Evolutionary conservation across 2,113 vertebrate species (phyloP).

Genomic region (Tetraodon nigroviridis): DNA sequence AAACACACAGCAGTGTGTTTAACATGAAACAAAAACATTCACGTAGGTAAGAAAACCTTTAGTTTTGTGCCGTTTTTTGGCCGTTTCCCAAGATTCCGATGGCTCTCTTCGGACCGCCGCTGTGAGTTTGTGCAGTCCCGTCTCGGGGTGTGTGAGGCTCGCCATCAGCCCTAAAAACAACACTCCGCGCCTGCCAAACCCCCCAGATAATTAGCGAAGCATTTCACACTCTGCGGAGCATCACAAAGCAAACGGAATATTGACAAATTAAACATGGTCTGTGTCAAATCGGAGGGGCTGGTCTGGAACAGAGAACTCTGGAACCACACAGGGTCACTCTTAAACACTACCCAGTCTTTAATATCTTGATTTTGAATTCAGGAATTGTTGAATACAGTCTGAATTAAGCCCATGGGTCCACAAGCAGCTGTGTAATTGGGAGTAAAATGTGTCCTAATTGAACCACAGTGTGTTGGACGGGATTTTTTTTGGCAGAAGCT

Average conservation of each 20-base stretch:
- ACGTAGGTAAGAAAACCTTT: slow-evolving; percentile 37
- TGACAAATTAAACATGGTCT: slow-evolving; percentile 51
- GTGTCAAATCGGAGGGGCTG: slow-evolving; percentile 7
- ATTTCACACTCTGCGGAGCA: slow-evolving; percentile 73
- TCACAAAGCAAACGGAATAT: slow-evolving; percentile 67
- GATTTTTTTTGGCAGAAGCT: slow-evolving; percentile 21
- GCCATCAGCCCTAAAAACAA: slow-evolving; percentile 69
- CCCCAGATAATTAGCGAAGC: slow-evolving; percentile 71
- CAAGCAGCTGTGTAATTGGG: slow-evolving; percentile 16
- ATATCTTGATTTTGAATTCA: slow-evolving; percentile 32
- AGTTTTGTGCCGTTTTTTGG: slow-evolving; percentile 34
- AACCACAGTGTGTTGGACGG: slow-evolving; percentile 28
- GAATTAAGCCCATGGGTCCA: slow-evolving; percentile 11
- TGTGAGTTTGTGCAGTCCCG: slow-evolving; percentile 61
- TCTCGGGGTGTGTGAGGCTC: slow-evolving; percentile 62
- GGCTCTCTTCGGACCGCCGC: slow-evolving; percentile 51
- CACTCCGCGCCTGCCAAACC: slow-evolving; percentile 63
- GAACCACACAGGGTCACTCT: slow-evolving; percentile 37
- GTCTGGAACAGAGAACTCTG: slow-evolving; percentile 28
- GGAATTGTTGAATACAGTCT: slow-evolving; percentile 32
- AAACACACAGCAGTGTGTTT: slow-evolving; percentile 26
- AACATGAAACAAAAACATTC: slow-evolving; percentile 47
- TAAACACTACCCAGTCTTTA: slow-evolving; percentile 9
- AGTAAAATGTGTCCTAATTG: slow-evolving; percentile 48
- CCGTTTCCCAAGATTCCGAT: slow-evolving; percentile 14